A percentile compares a stretch with the other conserved stretches of the same genome.
phyloP scores from a whole-genome alignment of 2,113 vertebrate genomes.

The Oriolus oriolus region DNA sequence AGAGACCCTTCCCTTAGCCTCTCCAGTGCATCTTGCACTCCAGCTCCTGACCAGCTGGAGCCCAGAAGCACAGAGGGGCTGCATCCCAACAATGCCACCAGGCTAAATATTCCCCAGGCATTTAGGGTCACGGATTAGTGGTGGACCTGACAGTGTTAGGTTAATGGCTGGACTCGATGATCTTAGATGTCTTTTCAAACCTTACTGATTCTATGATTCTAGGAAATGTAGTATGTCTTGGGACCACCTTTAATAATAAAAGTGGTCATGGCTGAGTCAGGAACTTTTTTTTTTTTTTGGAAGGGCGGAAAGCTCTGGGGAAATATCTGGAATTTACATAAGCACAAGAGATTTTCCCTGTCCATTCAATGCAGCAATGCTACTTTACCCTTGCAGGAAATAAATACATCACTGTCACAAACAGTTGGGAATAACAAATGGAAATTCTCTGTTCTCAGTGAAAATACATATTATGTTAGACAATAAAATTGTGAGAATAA shows the following conservation, averaged over 20 bases:
- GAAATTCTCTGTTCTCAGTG: neutral
- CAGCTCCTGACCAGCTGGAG: neutral
- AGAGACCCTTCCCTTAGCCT: too few relatives aligned
- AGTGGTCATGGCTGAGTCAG: neutral
- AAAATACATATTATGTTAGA: neutral
- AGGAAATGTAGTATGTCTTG: neutral
- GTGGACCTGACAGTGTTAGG: neutral
- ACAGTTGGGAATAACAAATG: neutral
- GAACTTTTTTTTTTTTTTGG: neutral
- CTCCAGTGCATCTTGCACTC: neutral
- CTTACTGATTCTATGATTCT: neutral
- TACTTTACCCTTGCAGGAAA: neutral
- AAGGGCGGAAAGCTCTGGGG: too few relatives aligned
- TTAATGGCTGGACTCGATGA: neutral
- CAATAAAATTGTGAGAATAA: neutral
- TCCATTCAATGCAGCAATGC: neutral
- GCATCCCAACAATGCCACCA: neutral
- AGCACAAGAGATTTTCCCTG: neutral
- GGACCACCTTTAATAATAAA: neutral
- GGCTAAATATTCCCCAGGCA: neutral
- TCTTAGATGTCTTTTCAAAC: neutral
- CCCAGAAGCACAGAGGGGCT: neutral
- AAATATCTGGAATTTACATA: neutral
- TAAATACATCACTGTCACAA: neutral
- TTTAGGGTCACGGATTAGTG: neutral